A percentile compares a stretch with the other conserved stretches of the same genome.
Evolutionary conservation across 2,797 vertebrate genomes (phyloP).

Genomic region (Sebastes baramenuke): DNA sequence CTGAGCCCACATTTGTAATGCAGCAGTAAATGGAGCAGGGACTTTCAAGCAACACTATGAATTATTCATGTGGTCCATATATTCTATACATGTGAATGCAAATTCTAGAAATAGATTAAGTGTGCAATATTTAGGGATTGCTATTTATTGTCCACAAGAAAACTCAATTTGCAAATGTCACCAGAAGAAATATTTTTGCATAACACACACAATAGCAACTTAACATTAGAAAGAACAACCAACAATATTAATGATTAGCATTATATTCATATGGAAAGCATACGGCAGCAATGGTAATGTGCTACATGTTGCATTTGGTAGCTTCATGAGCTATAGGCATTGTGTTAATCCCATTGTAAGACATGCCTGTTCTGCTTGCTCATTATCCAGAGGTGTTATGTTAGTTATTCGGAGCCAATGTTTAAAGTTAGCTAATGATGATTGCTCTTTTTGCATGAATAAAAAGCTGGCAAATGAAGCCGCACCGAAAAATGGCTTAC

Average conservation of each 20-base stretch:
- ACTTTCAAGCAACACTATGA: conserved; percentile 38
- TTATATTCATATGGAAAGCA: not conserved
- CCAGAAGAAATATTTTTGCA: not conserved
- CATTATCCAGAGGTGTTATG: not conserved
- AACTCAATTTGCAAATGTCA: conserved; percentile 1
- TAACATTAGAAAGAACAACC: not conserved
- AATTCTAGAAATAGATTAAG: conserved; percentile 9
- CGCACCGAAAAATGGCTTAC: not conserved
- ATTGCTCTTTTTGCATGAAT: not conserved
- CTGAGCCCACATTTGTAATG: conserved; percentile 50
- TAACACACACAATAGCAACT: not conserved
- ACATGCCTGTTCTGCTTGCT: not conserved
- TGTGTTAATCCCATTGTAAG: not conserved
- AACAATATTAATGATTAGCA: not conserved
- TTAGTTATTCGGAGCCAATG: not conserved
- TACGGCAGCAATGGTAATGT: not conserved
- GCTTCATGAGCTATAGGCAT: not conserved
- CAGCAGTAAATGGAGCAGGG: conserved; percentile 38
- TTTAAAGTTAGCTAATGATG: not conserved
- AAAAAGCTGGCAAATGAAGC: not conserved
- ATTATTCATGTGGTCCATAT: conserved; percentile 54
- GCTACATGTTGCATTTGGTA: not conserved
- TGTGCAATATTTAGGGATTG: not conserved
- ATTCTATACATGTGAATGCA: conserved; percentile 16
- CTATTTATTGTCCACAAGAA: not conserved